Evolutionary conservation across 2,113 vertebrate genomes (phyloP).

Genomic region (Regulus satrapa): DNA sequence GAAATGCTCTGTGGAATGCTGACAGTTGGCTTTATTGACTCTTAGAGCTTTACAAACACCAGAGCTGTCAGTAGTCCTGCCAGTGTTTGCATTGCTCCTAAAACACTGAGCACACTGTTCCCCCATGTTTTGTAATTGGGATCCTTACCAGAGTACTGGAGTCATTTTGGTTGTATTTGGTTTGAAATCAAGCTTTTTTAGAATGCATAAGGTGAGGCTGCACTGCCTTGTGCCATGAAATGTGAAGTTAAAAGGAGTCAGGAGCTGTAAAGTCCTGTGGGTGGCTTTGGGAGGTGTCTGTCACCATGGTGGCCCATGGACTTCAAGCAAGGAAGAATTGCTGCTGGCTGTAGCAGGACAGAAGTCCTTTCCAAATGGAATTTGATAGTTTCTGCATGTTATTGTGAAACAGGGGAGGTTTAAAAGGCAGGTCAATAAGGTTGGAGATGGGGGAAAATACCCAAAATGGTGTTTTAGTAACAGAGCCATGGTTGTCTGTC

Average conservation of each 20-base stretch:
- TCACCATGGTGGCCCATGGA: not conserved
- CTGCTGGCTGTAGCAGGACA: not conserved
- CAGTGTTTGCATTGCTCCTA: not conserved
- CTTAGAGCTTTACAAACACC: not conserved
- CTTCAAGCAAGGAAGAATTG: not conserved
- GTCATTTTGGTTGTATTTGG: not conserved
- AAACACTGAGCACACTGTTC: not conserved
- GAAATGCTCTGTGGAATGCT: not conserved
- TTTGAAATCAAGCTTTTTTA: not conserved
- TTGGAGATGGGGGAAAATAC: not conserved
- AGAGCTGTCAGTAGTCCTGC: not conserved
- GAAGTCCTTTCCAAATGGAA: not conserved
- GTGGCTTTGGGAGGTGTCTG: not conserved
- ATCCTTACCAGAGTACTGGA: not conserved
- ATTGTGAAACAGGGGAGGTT: not conserved
- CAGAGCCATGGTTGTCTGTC: not conserved
- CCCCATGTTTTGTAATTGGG: not conserved
- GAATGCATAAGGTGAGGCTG: not conserved
- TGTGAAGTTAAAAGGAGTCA: not conserved
- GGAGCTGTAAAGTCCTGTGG: not conserved
- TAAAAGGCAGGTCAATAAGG: not conserved
- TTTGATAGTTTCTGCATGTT: not conserved
- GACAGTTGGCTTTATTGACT: constrained; percentile 1
- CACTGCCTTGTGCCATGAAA: not conserved
- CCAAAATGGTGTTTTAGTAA: not conserved